Percentiles rank a stretch among this genome's conserved stretches.
Evolutionary conservation across 2,113 vertebrate species (phyloP).

Genomic region (Leucopsar rothschildi): DNA sequence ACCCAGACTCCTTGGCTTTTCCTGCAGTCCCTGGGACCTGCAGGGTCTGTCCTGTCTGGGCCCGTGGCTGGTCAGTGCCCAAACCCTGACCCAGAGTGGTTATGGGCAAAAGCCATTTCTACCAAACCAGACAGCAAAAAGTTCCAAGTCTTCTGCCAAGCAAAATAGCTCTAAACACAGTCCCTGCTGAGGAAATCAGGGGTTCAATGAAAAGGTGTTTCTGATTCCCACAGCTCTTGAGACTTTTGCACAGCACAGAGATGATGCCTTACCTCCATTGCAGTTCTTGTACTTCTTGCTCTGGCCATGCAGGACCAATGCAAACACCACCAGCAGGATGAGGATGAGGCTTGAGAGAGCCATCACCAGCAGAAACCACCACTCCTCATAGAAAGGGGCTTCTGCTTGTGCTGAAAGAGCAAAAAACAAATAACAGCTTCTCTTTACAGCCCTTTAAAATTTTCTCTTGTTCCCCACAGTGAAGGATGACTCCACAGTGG

Average conservation of each 20-base stretch:
- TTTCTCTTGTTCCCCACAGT: background rate
- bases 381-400: slow-evolving; percentile 92
- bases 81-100: background rate
- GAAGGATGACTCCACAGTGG: rapidly evolving
- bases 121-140: background rate
- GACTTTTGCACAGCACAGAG: background rate
- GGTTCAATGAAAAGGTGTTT: background rate
- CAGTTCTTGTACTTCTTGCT: slow-evolving; percentile 87
- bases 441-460: background rate
- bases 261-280: slow-evolving; percentile 71
- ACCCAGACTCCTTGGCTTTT: background rate
- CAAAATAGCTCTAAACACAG: background rate
- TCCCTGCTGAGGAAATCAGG: background rate
- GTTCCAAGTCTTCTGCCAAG: background rate
- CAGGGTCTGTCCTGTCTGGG: background rate
- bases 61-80: background rate
- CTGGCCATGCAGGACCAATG: slow-evolving; percentile 86
- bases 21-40: background rate
- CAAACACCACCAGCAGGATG: slow-evolving; percentile 86
- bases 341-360: slow-evolving; percentile 90
- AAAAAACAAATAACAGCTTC: background rate
- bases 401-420: slow-evolving; percentile 80
- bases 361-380: slow-evolving; percentile 96
- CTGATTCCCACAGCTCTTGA: background rate
- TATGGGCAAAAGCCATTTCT: background rate